phyloP scores from a whole-genome alignment of 2,888 invertebrate genomes.

The Pharmacophagus antenor region DNA sequence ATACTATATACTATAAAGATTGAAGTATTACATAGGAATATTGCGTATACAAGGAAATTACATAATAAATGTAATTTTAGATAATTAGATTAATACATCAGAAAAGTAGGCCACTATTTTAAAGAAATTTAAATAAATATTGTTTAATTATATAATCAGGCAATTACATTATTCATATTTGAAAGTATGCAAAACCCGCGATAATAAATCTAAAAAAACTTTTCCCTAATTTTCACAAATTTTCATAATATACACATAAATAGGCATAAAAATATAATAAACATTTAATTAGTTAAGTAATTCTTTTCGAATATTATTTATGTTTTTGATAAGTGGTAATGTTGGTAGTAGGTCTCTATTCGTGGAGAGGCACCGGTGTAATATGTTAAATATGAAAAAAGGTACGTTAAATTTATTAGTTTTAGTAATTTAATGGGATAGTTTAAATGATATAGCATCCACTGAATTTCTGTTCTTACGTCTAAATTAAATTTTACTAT shows the following conservation, averaged over 20 bases:
- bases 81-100: slow-evolving; percentile 13
- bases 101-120: slow-evolving; percentile 5
- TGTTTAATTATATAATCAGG: slow-evolving; percentile 13
- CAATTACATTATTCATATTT: slow-evolving; percentile 12
- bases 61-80: slow-evolving; percentile 1
- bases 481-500: too few relatives aligned
- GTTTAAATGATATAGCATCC: too few relatives aligned
- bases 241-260: slow-evolving; percentile 1
- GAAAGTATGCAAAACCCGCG: not conserved
- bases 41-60: slow-evolving; percentile 1
- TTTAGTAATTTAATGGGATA: too few relatives aligned
- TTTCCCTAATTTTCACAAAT: not conserved
- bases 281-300: not conserved
- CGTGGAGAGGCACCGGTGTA: too few relatives aligned
- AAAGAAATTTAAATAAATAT: slow-evolving; percentile 24
- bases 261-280: not conserved
- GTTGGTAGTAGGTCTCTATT: too few relatives aligned
- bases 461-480: too few relatives aligned
- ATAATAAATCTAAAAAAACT: not conserved
- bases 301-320: not conserved
- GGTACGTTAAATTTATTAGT: too few relatives aligned
- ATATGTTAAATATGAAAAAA: too few relatives aligned
- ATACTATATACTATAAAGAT: not conserved
- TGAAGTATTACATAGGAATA: not conserved
- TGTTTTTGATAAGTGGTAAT: not conserved